Conservation (phyloP, 2,888 invertebrate genomes). For the Phania funesta region DNA sequence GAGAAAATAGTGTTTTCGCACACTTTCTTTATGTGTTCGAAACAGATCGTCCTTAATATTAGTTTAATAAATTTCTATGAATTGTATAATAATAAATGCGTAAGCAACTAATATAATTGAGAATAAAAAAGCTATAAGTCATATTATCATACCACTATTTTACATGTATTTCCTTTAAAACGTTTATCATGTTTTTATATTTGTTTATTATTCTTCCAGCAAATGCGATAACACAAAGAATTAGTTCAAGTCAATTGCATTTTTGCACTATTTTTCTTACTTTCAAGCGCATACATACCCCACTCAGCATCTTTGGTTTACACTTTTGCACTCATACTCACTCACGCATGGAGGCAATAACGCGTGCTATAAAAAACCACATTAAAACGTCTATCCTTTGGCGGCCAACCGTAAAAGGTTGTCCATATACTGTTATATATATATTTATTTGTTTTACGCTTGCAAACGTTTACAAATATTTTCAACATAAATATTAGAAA, state of each 20-base stretch:
- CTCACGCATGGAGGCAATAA: slow-evolving; percentile 2
- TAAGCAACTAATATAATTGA: no score
- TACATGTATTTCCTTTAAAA: not conserved
- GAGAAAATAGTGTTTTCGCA: no score
- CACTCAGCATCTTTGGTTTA: no score
- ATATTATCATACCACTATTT: not conserved
- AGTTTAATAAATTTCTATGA: no score
- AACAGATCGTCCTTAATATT: no score
- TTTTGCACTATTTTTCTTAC: slow-evolving; percentile 51
- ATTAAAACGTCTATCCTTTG: slow-evolving; percentile 48
- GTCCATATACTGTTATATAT: slow-evolving; percentile 9
- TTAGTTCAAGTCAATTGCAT: slow-evolving; percentile 63
- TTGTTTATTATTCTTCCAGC: slow-evolving; percentile 5
- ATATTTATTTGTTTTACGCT: no score
- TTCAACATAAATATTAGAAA: slow-evolving; percentile 39
- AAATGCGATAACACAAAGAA: slow-evolving; percentile 53
- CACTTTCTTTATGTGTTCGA: no score
- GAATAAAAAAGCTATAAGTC: not conserved
- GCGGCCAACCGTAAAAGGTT: slow-evolving; percentile 34
- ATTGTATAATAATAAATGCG: no score
- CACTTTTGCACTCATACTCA: not conserved
- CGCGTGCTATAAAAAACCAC: slow-evolving; percentile 59
- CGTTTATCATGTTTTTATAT: not conserved
- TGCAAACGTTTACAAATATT: slow-evolving; percentile 32
- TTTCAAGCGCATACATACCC: not conserved